Percentiles rank a stretch among this genome's conserved stretches.
These are phyloP conservation scores for Henricia sp. DNA, from an alignment of 53 echinoderm and acorn worm genomes.

Conservation along the genomic window DNA sequence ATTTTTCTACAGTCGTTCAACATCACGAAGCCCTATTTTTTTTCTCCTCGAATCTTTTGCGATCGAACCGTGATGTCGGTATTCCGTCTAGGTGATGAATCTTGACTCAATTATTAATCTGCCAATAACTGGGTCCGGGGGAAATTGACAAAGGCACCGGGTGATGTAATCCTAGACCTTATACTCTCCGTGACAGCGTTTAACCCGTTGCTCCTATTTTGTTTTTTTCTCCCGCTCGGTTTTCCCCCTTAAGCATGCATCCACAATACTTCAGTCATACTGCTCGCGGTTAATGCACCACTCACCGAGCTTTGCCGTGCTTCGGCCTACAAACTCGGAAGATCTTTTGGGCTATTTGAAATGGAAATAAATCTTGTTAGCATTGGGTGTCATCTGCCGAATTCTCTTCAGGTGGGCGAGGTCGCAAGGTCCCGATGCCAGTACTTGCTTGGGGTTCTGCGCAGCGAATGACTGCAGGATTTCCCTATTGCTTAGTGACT, in stretches of 20 bases:
- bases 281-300: neutral
- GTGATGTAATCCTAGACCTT: slow-evolving; percentile 30
- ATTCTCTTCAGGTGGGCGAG: slow-evolving; percentile 4
- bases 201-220: neutral
- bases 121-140: neutral
- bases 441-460: neutral
- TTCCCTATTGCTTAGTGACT: too few species aligned
- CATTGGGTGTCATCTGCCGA: slow-evolving; percentile 36
- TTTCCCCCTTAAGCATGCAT: slow-evolving; percentile 20
- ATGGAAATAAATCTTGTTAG: slow-evolving; percentile 49
- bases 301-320: neutral
- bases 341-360: slow-evolving; percentile 36
- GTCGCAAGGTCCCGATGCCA: neutral
- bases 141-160: neutral
- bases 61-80: neutral
- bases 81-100: slow-evolving; percentile 15
- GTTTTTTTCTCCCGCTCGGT: neutral
- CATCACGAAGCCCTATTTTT: neutral
- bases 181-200: neutral
- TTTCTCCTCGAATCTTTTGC: neutral
- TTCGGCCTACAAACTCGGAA: neutral
- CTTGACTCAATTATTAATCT: slow-evolving; percentile 34
- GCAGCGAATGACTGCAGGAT: too few species aligned
- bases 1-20: neutral
- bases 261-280: neutral